phyloP scores from a whole-genome alignment of 2,797 vertebrate genomes.

The Halcyon badia region DNA sequence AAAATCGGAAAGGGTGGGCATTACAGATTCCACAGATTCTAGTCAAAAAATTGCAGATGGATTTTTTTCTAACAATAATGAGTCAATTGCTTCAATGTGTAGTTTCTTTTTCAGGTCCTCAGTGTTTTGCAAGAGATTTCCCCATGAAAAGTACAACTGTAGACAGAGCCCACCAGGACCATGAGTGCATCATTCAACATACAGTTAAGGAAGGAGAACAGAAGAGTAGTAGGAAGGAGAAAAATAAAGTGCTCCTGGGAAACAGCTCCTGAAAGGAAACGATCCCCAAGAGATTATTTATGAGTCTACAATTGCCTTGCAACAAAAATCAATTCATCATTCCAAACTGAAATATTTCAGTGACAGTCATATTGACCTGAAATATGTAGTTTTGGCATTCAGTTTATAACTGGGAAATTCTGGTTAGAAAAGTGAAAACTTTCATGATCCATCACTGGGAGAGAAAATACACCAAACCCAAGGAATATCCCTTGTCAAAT shows the following conservation, averaged over 20 bases:
- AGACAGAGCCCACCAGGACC: not conserved
- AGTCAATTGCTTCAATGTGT: not conserved
- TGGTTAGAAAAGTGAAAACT: not conserved
- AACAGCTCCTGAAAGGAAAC: not conserved
- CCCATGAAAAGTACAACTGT: not conserved
- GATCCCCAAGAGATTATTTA: not conserved
- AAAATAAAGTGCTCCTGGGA: not conserved
- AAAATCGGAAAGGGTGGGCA: not conserved
- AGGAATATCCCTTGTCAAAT: not conserved
- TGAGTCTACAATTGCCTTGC: not conserved
- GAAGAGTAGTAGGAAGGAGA: not conserved
- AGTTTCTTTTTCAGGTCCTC: not conserved
- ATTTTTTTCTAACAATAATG: not conserved
- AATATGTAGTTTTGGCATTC: accelerated
- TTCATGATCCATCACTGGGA: accelerated
- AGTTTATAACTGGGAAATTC: not conserved
- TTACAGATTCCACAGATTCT: not conserved
- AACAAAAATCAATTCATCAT: not conserved
- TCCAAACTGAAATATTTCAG: not conserved
- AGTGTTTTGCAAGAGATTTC: not conserved
- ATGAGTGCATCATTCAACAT: accelerated
- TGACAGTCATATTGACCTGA: not conserved
- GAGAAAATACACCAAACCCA: accelerated
- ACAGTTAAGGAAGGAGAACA: not conserved
- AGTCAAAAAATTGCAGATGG: not conserved